Conservation (phyloP, 2,113 vertebrate genomes). For the Balaeniceps rex region DNA sequence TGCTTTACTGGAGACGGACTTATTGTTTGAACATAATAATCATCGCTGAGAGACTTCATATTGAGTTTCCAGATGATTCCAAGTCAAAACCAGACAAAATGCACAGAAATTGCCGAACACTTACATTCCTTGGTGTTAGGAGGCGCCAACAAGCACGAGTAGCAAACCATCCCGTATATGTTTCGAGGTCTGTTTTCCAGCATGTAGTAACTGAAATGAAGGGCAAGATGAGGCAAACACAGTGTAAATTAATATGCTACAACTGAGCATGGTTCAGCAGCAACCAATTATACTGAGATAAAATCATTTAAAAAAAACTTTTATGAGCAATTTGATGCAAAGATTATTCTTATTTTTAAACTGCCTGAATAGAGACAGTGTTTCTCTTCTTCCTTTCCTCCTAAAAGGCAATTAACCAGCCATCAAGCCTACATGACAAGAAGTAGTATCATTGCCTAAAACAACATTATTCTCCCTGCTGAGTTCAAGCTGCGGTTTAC, state of each 20-base stretch:
- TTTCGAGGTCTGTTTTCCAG: conserved; percentile 92
- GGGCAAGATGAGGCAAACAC: conserved; percentile 45
- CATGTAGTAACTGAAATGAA: conserved; percentile 87
- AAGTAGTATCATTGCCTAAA: conserved; percentile 24
- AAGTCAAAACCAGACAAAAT: neutral
- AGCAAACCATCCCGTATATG: conserved; percentile 95
- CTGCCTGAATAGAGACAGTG: neutral
- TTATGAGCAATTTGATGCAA: conserved; percentile 23
- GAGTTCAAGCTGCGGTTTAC: neutral
- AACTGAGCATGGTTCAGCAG: neutral
- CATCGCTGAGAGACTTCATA: neutral
- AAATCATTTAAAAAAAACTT: neutral
- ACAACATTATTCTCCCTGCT: neutral
- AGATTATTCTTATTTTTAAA: neutral
- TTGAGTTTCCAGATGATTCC: neutral
- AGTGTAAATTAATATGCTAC: neutral
- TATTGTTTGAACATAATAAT: neutral
- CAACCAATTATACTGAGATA: conserved; percentile 18
- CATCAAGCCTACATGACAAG: neutral
- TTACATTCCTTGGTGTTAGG: conserved; percentile 96
- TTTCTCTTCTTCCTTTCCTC: neutral
- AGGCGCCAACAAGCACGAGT: conserved; percentile 90
- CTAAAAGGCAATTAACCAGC: neutral
- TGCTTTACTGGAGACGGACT: neutral
- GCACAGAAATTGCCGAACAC: neutral